These are phyloP conservation scores for Barnardius zonarius DNA, from an alignment of 2,113 vertebrate genomes.

Conservation along the genomic window DNA sequence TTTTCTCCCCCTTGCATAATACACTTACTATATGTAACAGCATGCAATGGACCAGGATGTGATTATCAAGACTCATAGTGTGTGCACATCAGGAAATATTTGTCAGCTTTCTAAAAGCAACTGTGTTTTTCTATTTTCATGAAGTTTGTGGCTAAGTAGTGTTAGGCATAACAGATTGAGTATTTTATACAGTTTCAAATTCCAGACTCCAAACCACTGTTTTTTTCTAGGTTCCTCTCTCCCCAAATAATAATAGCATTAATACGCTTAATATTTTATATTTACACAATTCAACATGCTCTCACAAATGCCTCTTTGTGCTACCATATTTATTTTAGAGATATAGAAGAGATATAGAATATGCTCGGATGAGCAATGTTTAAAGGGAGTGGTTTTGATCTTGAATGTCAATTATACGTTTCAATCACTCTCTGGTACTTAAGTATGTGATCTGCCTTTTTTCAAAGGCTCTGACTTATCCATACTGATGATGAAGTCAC, in stretches of 20 bases:
- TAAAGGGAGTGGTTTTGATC: neutral
- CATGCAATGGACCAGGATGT: constrained; percentile 35
- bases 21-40: constrained; percentile 28
- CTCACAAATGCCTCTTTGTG: neutral
- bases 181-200: neutral
- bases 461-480: neutral
- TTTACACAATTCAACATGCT: neutral
- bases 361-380: neutral
- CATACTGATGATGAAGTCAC: neutral
- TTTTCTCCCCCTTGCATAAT: constrained; percentile 8
- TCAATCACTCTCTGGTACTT: neutral
- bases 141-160: constrained; percentile 14
- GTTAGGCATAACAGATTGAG: neutral
- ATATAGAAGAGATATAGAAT: neutral
- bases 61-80: constrained; percentile 36
- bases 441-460: neutral
- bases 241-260: neutral
- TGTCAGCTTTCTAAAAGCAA: constrained; percentile 18
- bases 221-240: neutral
- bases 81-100: constrained; percentile 28
- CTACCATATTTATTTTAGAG: neutral
- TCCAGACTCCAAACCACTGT: neutral
- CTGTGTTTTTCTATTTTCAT: constrained; percentile 3
- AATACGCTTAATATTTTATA: neutral
- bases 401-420: neutral